phyloP scores from a whole-genome alignment of 2,888 invertebrate genomes.

The Invenusta paracnida region DNA sequence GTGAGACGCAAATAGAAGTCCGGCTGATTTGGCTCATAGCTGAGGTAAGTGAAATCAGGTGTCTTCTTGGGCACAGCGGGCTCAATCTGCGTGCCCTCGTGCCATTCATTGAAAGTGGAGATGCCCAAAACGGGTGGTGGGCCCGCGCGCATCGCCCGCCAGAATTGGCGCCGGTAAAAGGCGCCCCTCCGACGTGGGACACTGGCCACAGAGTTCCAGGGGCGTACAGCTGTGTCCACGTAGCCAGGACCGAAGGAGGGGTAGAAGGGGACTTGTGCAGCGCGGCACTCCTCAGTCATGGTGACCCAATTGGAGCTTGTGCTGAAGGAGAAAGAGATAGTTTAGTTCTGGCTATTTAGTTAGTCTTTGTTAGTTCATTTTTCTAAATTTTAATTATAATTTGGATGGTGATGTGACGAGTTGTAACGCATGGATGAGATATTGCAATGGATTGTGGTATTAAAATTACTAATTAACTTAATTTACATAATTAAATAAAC shows the following conservation, averaged over 20 bases:
- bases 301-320: not conserved
- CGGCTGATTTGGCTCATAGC: conserved; percentile 67
- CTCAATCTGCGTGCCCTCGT: conserved; percentile 73
- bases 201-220: conserved; percentile 65
- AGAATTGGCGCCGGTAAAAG: conserved; percentile 64
- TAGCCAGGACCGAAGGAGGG: conserved; percentile 72
- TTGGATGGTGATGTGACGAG: too few relatives aligned
- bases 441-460: too few relatives aligned
- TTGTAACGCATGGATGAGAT: too few relatives aligned
- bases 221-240: conserved; percentile 66
- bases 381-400: too few relatives aligned
- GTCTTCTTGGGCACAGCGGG: conserved; percentile 63
- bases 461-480: too few relatives aligned
- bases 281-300: not conserved
- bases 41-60: conserved; percentile 62
- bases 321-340: not conserved
- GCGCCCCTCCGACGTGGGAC: conserved; percentile 63
- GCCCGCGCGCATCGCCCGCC: conserved; percentile 65
- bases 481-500: too few relatives aligned
- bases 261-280: conserved; percentile 61
- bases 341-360: not conserved
- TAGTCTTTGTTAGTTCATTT: too few relatives aligned
- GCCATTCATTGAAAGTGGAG: conserved; percentile 73
- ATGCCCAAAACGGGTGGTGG: conserved; percentile 65
- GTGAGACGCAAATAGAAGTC: conserved; percentile 68